Conservation (phyloP, 2,888 invertebrate genomes). For the Erebia ligea region DNA sequence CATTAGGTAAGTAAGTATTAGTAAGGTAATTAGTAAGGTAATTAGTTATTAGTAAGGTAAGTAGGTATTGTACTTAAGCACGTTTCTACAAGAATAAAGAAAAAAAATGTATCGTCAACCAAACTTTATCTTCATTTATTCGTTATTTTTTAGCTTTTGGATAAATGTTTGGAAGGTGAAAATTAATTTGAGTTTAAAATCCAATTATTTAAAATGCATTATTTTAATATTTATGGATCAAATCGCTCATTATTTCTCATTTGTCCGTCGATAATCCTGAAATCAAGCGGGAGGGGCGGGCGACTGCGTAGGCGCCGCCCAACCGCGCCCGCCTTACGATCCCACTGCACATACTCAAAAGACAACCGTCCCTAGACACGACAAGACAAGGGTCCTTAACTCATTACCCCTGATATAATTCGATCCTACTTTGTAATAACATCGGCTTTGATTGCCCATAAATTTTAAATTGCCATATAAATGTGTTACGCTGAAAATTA, state of each 20-base stretch:
- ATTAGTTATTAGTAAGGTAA: too few species aligned
- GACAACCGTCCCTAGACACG: constrained; percentile 59
- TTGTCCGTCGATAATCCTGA: constrained; percentile 48
- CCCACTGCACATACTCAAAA: constrained; percentile 66
- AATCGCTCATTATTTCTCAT: background rate
- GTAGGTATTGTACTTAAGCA: too few species aligned
- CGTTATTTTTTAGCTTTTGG: too few species aligned
- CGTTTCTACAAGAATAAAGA: too few species aligned
- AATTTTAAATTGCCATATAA: background rate
- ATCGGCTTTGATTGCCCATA: constrained; percentile 15
- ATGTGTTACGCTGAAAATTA: constrained; percentile 24
- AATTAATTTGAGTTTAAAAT: too few species aligned
- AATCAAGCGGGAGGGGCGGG: constrained; percentile 67
- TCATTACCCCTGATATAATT: constrained; percentile 39
- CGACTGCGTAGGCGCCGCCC: constrained; percentile 64
- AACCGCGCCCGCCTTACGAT: constrained; percentile 71
- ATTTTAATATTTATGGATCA: background rate
- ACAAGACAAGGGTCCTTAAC: constrained; percentile 44
- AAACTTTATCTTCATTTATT: too few species aligned
- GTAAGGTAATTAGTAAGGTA: too few species aligned
- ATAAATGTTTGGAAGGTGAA: too few species aligned
- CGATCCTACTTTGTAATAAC: constrained; percentile 18
- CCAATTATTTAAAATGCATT: background rate
- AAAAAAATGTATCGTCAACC: too few species aligned
- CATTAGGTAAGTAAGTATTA: too few species aligned